These are phyloP conservation scores for Riptortus pedestris DNA, from an alignment of 1,140 invertebrate genomes.

Conservation along the genomic window DNA sequence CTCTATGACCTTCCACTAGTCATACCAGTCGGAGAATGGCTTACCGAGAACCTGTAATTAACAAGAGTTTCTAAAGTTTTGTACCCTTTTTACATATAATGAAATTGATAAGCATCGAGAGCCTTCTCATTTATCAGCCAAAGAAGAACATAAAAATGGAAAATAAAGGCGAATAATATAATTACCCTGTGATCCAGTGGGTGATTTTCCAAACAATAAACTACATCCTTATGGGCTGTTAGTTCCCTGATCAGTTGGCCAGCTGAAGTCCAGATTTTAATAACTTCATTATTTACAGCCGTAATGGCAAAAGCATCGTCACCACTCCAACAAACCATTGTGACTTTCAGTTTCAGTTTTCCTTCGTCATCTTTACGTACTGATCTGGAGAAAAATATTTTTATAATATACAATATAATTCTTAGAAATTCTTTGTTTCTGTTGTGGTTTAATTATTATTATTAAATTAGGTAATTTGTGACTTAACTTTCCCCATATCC, in stretches of 20 bases:
- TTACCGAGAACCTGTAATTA: no score
- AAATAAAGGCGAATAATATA: no score
- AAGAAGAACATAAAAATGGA: no score
- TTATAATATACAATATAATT: conserved; percentile 8
- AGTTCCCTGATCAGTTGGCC: conserved; percentile 57
- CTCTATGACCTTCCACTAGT: no score
- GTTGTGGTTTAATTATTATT: no score
- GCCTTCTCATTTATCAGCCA: no score
- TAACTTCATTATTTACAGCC: conserved; percentile 65
- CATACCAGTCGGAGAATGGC: no score
- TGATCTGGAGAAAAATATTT: conserved; percentile 21
- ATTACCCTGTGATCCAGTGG: conserved; percentile 66
- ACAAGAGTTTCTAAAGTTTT: no score
- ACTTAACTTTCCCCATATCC: no score
- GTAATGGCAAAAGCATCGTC: conserved; percentile 83
- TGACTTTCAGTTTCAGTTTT: conserved; percentile 67
- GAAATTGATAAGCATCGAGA: no score
- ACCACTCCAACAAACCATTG: conserved; percentile 91
- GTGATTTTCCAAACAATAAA: conserved; percentile 88
- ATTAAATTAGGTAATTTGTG: no score
- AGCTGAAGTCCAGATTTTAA: conserved; percentile 83
- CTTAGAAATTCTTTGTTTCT: not conserved
- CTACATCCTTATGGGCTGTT: conserved; percentile 80
- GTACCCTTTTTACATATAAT: no score
- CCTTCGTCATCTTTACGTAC: conserved; percentile 42